Conservation (phyloP, 2,113 vertebrate genomes). For the Eubucco bourcierii region DNA sequence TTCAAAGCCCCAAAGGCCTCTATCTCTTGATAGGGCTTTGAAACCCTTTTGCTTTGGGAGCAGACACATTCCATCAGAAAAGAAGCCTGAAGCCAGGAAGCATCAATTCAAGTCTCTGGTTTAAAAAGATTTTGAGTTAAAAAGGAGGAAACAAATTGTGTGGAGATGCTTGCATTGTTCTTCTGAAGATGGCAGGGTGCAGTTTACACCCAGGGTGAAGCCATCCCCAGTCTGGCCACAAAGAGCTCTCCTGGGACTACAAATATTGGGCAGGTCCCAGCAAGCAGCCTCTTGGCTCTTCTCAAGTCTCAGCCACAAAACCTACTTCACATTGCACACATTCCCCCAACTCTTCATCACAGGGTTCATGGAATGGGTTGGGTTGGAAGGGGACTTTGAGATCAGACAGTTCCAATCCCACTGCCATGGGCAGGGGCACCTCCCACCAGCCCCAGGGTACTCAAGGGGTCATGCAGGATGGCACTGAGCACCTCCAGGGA, state of each 20-base stretch:
- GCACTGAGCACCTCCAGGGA: no score
- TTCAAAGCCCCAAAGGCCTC: slow-evolving; percentile 16
- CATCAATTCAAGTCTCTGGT: not conserved
- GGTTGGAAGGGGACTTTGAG: no score
- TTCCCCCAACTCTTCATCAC: not conserved
- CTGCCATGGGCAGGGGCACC: no score
- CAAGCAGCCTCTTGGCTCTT: not conserved
- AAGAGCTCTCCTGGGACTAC: not conserved
- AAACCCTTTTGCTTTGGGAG: not conserved
- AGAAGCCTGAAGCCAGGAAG: slow-evolving; percentile 14
- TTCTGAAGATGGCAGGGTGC: not conserved
- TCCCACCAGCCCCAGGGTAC: no score
- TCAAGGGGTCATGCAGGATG: no score
- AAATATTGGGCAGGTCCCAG: not conserved
- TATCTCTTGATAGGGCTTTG: not conserved
- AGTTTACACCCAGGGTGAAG: not conserved
- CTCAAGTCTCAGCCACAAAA: not conserved
- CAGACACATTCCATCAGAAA: not conserved
- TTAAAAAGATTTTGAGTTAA: not conserved
- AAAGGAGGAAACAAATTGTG: not conserved
- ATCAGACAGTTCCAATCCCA: not conserved
- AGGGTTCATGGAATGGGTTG: not conserved
- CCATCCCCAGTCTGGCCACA: not conserved
- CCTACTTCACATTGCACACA: not conserved
- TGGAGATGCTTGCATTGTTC: not conserved